These are phyloP conservation scores for Montipora sp. DNA, from an alignment of 64 coral and sea anemone species.

Conservation along the genomic window DNA sequence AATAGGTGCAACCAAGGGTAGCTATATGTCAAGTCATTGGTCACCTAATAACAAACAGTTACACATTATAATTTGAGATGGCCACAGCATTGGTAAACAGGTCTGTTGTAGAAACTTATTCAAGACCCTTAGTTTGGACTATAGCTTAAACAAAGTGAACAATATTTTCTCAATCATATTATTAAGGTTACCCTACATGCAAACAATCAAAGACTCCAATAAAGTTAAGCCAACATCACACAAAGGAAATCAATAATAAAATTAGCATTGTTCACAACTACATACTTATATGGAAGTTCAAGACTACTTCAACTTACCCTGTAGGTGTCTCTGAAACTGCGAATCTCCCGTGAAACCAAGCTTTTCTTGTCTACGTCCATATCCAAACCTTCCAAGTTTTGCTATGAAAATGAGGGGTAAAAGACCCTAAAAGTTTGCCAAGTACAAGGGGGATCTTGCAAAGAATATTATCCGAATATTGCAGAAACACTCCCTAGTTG, in stretches of 20 bases:
- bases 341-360: conserved; percentile 92
- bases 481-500: too few relatives aligned
- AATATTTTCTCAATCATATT: not conserved
- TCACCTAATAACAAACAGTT: too few relatives aligned
- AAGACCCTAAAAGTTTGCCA: too few relatives aligned
- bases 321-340: conserved; percentile 91
- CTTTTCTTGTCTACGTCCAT: conserved; percentile 93
- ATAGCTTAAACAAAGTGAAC: not conserved
- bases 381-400: conserved; percentile 93
- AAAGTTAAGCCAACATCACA: not conserved
- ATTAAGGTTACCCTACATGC: not conserved
- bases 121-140: not conserved
- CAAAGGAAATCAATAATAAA: not conserved
- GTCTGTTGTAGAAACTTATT: too few relatives aligned
- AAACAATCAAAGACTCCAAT: not conserved
- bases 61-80: too few relatives aligned
- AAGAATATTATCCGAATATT: too few relatives aligned
- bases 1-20: too few relatives aligned
- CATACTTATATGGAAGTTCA: not conserved
- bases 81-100: too few relatives aligned
- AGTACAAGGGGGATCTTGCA: too few relatives aligned
- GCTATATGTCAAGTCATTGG: too few relatives aligned
- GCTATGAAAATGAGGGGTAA: conserved; percentile 42
- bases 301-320: conserved; percentile 65
- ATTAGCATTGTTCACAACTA: not conserved